phyloP scores from a whole-genome alignment of 2,113 vertebrate species.

The Malurus melanocephalus region DNA sequence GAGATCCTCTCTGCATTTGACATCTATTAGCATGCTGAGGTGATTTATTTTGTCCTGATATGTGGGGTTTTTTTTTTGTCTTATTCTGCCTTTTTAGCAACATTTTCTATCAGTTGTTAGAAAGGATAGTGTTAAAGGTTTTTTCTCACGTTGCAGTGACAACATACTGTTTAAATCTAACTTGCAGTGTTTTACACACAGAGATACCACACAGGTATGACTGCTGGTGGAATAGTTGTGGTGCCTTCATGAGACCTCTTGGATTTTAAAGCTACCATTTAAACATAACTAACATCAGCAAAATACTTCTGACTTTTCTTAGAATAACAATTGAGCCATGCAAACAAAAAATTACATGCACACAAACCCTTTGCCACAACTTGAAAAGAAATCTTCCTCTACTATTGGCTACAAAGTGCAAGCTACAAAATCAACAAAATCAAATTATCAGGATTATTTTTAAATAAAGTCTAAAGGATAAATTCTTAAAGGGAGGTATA shows the following conservation, averaged over 20 bases:
- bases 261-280: neutral
- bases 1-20: neutral
- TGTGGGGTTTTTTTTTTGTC: neutral
- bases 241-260: neutral
- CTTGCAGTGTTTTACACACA: no score
- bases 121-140: neutral
- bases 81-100: neutral
- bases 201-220: neutral
- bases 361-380: neutral
- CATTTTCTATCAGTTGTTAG: neutral
- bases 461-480: neutral
- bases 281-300: neutral
- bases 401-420: neutral
- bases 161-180: neutral
- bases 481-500: neutral
- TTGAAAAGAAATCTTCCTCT: neutral
- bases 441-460: neutral
- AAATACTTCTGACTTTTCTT: neutral
- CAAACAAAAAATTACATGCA: neutral
- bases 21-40: neutral
- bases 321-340: neutral
- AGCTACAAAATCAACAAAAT: neutral
- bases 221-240: neutral
- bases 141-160: neutral
- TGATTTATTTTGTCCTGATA: neutral